Conservation (phyloP, 2,113 vertebrate genomes). For the Carettochelys insculpta region DNA sequence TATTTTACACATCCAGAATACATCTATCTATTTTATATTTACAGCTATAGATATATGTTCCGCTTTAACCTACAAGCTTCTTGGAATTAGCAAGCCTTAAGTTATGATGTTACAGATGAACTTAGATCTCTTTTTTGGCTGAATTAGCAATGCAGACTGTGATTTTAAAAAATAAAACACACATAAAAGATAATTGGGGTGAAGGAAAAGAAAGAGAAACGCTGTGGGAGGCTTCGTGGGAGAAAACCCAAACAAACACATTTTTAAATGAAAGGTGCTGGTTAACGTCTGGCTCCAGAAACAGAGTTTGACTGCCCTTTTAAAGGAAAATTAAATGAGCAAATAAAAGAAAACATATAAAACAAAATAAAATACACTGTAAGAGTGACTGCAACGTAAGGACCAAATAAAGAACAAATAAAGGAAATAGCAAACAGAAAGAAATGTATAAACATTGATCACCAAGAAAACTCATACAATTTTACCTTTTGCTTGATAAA, state of each 20-base stretch:
- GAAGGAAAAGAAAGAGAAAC: not conserved
- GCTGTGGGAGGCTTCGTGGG: not conserved
- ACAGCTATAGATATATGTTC: no score
- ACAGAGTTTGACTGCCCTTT: not conserved
- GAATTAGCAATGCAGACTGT: not conserved
- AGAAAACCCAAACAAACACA: not conserved
- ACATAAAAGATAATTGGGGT: not conserved
- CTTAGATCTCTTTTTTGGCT: not conserved
- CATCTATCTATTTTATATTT: no score
- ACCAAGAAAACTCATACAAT: not conserved
- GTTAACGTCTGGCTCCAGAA: not conserved
- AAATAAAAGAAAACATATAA: not conserved
- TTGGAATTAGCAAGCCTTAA: not conserved
- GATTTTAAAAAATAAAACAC: not conserved
- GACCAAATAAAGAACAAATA: not conserved
- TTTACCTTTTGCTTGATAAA: not conserved
- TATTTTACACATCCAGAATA: no score
- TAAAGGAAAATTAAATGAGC: not conserved
- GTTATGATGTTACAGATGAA: not conserved
- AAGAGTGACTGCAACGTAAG: not conserved
- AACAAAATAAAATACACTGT: constrained; percentile 2
- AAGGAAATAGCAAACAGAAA: rapidly evolving
- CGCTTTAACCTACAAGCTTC: not conserved
- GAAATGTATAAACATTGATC: not conserved
- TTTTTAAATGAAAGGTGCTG: not conserved